These are phyloP conservation scores for Pachyseris speciosa DNA, from an alignment of 64 coral and sea anemone genomes.

Conservation along the genomic window DNA sequence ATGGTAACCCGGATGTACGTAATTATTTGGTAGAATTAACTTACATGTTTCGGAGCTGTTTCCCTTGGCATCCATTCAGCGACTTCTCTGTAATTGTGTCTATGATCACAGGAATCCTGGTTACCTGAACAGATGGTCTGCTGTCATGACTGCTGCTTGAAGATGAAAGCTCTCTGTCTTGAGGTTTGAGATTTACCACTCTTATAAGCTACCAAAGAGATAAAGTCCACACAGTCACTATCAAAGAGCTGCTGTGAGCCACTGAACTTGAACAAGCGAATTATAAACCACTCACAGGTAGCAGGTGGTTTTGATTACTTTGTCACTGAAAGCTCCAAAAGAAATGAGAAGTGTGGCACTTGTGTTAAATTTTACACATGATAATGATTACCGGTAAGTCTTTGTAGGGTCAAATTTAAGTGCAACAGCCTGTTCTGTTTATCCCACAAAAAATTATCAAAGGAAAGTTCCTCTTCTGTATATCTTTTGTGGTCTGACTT, in stretches of 20 bases:
- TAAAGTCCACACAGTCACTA: not conserved
- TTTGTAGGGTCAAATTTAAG: too few species aligned
- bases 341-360: too few species aligned
- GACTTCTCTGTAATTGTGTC: constrained; percentile 6
- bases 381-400: too few species aligned
- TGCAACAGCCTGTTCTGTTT: too few species aligned
- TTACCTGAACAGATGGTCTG: not conserved
- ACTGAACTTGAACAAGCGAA: too few species aligned
- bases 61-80: not conserved
- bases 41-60: constrained; percentile 19
- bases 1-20: not conserved
- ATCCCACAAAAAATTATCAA: too few species aligned
- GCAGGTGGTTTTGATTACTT: too few species aligned
- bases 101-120: not conserved
- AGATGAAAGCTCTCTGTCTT: not conserved
- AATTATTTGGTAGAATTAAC: not conserved
- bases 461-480: too few species aligned
- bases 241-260: not conserved
- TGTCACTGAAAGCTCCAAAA: too few species aligned
- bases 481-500: too few species aligned
- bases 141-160: constrained; percentile 20
- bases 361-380: too few species aligned
- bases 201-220: not conserved
- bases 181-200: constrained; percentile 40
- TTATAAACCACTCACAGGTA: too few species aligned